phyloP scores from a whole-genome alignment of 2,888 invertebrate genomes.

The Metacarcinus magister region DNA sequence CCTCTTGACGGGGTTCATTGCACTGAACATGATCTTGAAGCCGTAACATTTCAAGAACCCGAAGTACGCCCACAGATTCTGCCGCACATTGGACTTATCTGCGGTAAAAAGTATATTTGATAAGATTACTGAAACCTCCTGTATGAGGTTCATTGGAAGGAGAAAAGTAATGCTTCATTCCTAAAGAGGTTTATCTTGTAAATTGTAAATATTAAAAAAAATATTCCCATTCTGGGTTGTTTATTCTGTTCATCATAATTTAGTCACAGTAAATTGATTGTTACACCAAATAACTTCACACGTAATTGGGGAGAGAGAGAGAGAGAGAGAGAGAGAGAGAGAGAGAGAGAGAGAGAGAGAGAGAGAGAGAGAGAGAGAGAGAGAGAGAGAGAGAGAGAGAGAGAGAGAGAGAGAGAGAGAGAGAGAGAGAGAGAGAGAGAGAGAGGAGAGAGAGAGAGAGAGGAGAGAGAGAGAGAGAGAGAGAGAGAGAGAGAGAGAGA shows the following conservation, averaged over 20 bases:
- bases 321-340: too few species aligned
- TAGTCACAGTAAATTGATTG: neutral
- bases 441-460: neutral
- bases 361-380: too few species aligned
- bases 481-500: constrained; percentile 33
- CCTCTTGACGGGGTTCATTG: neutral
- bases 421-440: too few species aligned
- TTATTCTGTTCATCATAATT: neutral
- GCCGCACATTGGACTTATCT: neutral
- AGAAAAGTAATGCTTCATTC: neutral
- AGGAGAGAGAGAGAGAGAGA: constrained; percentile 37
- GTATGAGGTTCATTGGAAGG: neutral
- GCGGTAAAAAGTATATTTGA: neutral
- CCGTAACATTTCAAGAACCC: constrained; percentile 51
- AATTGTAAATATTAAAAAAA: neutral
- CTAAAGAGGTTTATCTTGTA: neutral
- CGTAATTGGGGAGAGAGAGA: too few species aligned
- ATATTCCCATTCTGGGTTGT: neutral
- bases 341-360: too few species aligned
- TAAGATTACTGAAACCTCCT: too few species aligned
- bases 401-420: too few species aligned
- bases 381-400: too few species aligned
- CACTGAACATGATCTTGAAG: constrained; percentile 61
- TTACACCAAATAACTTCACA: too few species aligned
- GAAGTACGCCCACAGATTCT: constrained; percentile 39